Percentiles rank a stretch among this genome's conserved stretches.
These are phyloP conservation scores for Eonycteris spelaea DNA, from an alignment of 2,113 vertebrate genomes.

Conservation along the genomic window DNA sequence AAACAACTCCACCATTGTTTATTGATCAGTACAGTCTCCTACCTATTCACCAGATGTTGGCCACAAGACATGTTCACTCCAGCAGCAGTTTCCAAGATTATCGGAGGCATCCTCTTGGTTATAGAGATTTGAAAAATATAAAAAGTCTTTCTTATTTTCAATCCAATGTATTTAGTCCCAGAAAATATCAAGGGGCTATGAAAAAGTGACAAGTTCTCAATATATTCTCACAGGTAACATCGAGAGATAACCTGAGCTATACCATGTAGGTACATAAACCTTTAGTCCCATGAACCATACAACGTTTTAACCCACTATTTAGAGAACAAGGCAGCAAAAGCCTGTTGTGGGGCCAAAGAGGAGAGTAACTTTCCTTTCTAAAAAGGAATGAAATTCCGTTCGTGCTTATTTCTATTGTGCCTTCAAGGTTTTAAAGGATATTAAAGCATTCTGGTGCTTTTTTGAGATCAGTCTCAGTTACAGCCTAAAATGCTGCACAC, in stretches of 20 bases:
- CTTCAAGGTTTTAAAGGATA: neutral
- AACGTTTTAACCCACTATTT: neutral
- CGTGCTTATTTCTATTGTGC: neutral
- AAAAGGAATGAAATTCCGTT: neutral
- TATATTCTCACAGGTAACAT: neutral
- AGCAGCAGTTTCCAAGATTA: neutral
- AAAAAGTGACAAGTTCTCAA: neutral
- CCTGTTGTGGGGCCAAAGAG: neutral
- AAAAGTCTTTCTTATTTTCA: neutral
- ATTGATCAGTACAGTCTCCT: neutral
- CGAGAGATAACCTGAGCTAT: neutral
- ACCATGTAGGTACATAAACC: neutral
- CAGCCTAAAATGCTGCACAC: neutral
- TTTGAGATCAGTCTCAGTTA: neutral
- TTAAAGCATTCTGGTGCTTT: neutral
- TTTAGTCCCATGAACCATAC: neutral
- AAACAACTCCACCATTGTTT: slow-evolving; percentile 29
- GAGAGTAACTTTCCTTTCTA: neutral
- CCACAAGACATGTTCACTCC: neutral
- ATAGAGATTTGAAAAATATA: slow-evolving; percentile 6
- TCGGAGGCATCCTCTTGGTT: neutral
- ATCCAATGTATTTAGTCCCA: neutral
- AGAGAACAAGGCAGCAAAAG: neutral
- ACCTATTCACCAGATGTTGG: neutral
- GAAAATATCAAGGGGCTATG: neutral